Evolutionary conservation across 2,888 invertebrate genomes (phyloP).

Genomic region (Noctuana brunneofusca): DNA sequence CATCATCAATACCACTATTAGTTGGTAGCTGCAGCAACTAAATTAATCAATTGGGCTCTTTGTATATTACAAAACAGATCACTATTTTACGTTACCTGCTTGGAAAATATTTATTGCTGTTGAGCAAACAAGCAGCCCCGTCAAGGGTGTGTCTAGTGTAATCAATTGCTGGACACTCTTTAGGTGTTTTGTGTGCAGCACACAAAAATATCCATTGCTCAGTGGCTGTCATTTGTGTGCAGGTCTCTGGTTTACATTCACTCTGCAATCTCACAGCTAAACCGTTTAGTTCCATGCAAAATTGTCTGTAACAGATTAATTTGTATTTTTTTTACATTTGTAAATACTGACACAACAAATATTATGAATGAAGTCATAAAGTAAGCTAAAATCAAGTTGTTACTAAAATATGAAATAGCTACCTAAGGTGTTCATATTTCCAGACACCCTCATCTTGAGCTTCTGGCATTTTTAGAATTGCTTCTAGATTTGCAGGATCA

Average conservation of each 20-base stretch:
- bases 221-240: slow-evolving; percentile 99
- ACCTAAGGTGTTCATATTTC: slow-evolving; percentile 99
- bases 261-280: slow-evolving; percentile 97
- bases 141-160: slow-evolving; percentile 99
- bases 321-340: background rate
- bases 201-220: slow-evolving; percentile 99
- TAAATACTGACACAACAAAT: no score
- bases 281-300: slow-evolving; percentile 99
- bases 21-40: no score
- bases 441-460: slow-evolving; percentile 99
- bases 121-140: slow-evolving; percentile 98
- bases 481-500: slow-evolving; percentile 96
- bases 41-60: no score
- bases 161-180: slow-evolving; percentile 99
- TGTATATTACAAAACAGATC: no score
- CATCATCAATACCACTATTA: no score
- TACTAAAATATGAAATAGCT: slow-evolving; percentile 33
- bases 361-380: no score
- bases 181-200: slow-evolving; percentile 99
- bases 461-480: slow-evolving; percentile 97
- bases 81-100: slow-evolving; percentile 88
- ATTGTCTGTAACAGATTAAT: slow-evolving; percentile 87
- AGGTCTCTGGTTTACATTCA: slow-evolving; percentile 98
- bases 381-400: no score
- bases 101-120: slow-evolving; percentile 99